Base-by-base conservation (phyloP, 2,113 vertebrate species). In the western clawed frog (Xenopus tropicalis) region DNA sequence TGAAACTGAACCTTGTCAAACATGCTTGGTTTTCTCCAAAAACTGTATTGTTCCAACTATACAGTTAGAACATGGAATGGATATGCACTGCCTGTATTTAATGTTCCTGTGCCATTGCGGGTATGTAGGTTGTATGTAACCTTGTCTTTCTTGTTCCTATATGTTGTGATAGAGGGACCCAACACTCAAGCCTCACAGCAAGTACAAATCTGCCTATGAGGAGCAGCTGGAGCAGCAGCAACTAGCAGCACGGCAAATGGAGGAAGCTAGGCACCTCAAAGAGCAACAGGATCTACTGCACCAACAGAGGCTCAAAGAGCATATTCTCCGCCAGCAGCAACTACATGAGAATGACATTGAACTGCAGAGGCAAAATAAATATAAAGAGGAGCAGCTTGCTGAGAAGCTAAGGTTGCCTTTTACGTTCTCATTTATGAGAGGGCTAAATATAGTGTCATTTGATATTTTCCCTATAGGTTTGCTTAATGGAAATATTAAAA, bases 161-260 rank as follows among this genome's bases (percentile, higher is more conserved):
- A 37, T 69, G 20, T 63, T 56, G 43, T n/a, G n/a, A 25, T 77
- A 92, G 91, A 22, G 66, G 4, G 56, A 52, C 0, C 66, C 81
- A 29, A 83, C 80, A 1, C 77, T 71, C 1, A 83, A 70, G 78
- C 71, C 78, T 0, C 61, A 52, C 13, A 69, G 71, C 25, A 77
- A 62, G 1, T 59, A 82, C 11, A 94, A 86, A 54, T 86, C 93
- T 0, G 84, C 91, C 0, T 96, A 94, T 0, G 94, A 97, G 81
- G 89, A 97, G 69, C 96, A 95, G 78, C 81, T 92, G 82, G 92
- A 96, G 75, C 95, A 97, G 87, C 94, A 94, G 82, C 93, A 80
- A 0, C 80, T 96, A 61, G 94, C 88, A 1, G 89, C 77, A 0
- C 86, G 71, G 75, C 83, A 82, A 80, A 88, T 83, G 0, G 89